phyloP scores from a whole-genome alignment of 30 jellyfish, hydroid and myxozoan species.

The Pseudorhiza aurosa region DNA sequence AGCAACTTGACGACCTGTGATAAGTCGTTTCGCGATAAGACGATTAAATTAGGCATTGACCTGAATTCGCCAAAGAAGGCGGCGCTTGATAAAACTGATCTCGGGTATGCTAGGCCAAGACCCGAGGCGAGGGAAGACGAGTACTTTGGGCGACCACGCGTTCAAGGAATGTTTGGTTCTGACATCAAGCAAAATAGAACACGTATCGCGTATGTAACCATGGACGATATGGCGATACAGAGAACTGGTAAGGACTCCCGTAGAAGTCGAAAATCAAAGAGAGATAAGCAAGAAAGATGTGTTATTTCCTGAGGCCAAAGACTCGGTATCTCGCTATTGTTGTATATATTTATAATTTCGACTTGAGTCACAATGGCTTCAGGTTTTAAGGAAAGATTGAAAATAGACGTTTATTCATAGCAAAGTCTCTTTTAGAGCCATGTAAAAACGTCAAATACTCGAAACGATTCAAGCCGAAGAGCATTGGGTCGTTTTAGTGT shows the following conservation, averaged over 20 bases:
- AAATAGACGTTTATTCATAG: not conserved
- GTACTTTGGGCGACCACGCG: conserved; percentile 77
- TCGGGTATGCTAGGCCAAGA: conserved; percentile 70
- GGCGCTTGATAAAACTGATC: conserved; percentile 63
- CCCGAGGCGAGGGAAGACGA: conserved; percentile 62
- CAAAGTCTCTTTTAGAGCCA: not conserved
- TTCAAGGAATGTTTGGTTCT: conserved; percentile 85
- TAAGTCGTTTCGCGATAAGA: conserved; percentile 39
- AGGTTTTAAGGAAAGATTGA: not conserved
- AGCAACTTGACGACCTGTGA: conserved; percentile 73
- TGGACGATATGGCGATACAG: conserved; percentile 95
- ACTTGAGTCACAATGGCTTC: not conserved
- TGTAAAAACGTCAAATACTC: not conserved
- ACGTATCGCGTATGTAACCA: conserved; percentile 90
- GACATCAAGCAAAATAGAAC: conserved; percentile 82
- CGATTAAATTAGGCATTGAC: conserved; percentile 72
- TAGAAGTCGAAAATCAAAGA: conserved; percentile 62
- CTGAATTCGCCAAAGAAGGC: conserved; percentile 81
- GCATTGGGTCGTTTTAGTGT: not conserved
- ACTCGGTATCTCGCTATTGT: not conserved
- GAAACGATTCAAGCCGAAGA: not conserved
- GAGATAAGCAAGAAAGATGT: conserved; percentile 78
- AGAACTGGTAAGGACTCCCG: conserved; percentile 66
- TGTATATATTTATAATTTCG: not conserved
- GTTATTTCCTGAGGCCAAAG: conserved; percentile 58